Percentiles rank a stretch among this genome's conserved stretches.
Conservation (phyloP, 2,888 invertebrate species). For the Allophyes oxyacanthae region DNA sequence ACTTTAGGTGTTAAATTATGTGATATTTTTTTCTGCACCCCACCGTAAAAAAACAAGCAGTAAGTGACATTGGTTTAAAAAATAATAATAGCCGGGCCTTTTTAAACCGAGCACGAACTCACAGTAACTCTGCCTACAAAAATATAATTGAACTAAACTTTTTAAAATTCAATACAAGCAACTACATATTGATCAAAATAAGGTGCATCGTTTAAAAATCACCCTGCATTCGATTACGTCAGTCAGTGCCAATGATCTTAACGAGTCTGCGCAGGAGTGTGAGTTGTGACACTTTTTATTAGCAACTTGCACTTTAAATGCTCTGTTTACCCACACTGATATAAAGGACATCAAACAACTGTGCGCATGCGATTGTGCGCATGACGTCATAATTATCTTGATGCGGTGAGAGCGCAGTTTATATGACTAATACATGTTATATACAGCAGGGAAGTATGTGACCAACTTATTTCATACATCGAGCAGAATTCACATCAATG, state of each 20-base stretch:
- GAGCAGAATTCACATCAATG: too few relatives aligned
- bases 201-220: constrained; percentile 47
- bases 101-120: too few relatives aligned
- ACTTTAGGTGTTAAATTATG: too few relatives aligned
- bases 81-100: too few relatives aligned
- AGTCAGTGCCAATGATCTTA: constrained; percentile 53
- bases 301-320: constrained; percentile 18
- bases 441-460: too few relatives aligned
- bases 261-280: constrained; percentile 38
- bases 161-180: constrained; percentile 22
- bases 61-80: too few relatives aligned
- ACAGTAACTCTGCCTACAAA: too few relatives aligned
- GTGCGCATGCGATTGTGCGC: not conserved
- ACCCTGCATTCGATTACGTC: constrained; percentile 41
- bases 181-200: constrained; percentile 12
- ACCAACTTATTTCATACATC: too few relatives aligned
- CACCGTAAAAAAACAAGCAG: too few relatives aligned
- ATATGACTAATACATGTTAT: too few relatives aligned
- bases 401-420: not conserved
- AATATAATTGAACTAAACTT: too few relatives aligned
- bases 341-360: constrained; percentile 2
- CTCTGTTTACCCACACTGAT: constrained; percentile 27
- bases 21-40: too few relatives aligned
- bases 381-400: constrained; percentile 9
- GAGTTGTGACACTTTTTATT: constrained; percentile 27